Conservation (phyloP, 1,140 invertebrate genomes). For the Halictus rubicundus region DNA sequence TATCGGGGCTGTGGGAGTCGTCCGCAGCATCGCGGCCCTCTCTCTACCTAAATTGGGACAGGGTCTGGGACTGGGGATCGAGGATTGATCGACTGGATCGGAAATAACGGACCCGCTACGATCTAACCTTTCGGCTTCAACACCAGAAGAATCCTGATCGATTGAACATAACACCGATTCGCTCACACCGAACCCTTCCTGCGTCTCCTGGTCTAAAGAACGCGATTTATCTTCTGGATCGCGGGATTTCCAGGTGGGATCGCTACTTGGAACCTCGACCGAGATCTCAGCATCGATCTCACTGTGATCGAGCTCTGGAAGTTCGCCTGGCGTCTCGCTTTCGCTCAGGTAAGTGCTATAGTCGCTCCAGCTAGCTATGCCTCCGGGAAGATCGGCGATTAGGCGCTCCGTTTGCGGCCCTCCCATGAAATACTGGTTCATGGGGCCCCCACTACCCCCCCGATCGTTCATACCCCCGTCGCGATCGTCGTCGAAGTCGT, state of each 20-base stretch:
- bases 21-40: conserved; percentile 64
- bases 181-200: too few relatives aligned
- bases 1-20: conserved; percentile 60
- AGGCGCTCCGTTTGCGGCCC: conserved; percentile 84
- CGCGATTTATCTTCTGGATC: neutral
- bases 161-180: neutral
- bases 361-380: conserved; percentile 90
- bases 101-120: neutral
- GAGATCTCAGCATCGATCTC: conserved; percentile 67
- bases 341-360: conserved; percentile 89
- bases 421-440: conserved; percentile 36
- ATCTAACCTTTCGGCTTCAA: neutral
- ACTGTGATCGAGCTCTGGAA: conserved; percentile 56
- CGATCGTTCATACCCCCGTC: conserved; percentile 82
- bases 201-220: neutral
- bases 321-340: conserved; percentile 60
- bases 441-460: conserved; percentile 71
- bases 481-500: conserved; percentile 83
- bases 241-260: neutral
- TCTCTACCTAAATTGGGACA: conserved; percentile 75
- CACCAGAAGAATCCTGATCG: neutral
- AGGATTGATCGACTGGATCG: neutral
- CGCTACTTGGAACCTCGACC: conserved; percentile 68
- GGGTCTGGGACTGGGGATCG: conserved; percentile 24
- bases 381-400: conserved; percentile 87